A percentile compares a stretch with the other conserved stretches of the same genome.
Conservation (phyloP, 2,888 invertebrate genomes). For the Tetrapedia diversipes region DNA sequence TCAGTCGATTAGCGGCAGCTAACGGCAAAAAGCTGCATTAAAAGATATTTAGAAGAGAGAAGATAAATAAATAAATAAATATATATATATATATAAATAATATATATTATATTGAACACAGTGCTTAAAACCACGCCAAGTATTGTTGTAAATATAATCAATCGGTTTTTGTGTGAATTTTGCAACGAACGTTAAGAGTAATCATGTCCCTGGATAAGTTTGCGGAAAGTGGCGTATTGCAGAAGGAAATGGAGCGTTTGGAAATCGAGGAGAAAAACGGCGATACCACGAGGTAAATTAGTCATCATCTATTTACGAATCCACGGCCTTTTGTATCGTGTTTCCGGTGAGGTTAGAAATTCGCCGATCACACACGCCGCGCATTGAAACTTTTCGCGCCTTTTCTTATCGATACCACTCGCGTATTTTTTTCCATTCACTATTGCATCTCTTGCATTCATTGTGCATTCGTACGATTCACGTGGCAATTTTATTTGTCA, state of each 20-base stretch:
- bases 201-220: conserved; percentile 81
- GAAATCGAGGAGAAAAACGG: conserved; percentile 81
- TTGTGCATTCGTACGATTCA: background rate
- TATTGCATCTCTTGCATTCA: background rate
- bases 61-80: conserved; percentile 54
- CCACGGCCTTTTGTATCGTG: conserved; percentile 28
- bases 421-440: too few species aligned
- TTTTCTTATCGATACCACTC: conserved; percentile 20
- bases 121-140: conserved; percentile 47
- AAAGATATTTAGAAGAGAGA: conserved; percentile 56
- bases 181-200: conserved; percentile 30
- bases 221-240: conserved; percentile 75
- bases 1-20: conserved; percentile 64
- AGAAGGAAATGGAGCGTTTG: conserved; percentile 81
- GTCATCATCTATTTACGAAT: conserved; percentile 42
- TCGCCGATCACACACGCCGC: conserved; percentile 17
- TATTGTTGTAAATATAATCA: conserved; percentile 59
- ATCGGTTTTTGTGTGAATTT: conserved; percentile 54
- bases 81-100: conserved; percentile 56
- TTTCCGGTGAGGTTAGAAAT: conserved; percentile 48
- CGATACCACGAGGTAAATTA: conserved; percentile 78
- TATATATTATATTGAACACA: conserved; percentile 65
- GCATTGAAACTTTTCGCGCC: conserved; percentile 41
- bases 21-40: conserved; percentile 60
- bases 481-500: background rate